A percentile compares a stretch with the other conserved stretches of the same genome.
These are phyloP conservation scores for Mantis religiosa DNA, from an alignment of 2,888 invertebrate species.

Conservation along the genomic window DNA sequence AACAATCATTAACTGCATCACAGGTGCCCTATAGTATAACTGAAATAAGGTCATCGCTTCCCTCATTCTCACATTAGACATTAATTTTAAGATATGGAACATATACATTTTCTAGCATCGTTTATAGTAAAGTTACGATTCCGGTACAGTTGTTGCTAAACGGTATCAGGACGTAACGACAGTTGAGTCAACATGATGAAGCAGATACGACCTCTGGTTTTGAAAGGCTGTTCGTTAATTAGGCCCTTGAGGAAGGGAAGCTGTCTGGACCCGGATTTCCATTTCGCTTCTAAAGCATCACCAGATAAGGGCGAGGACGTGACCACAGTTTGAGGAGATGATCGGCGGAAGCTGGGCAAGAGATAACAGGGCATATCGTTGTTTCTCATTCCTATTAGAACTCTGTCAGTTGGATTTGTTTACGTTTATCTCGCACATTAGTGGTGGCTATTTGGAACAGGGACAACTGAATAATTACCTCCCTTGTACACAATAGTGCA, in stretches of 20 bases:
- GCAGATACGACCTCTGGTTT: not conserved
- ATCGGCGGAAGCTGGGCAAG: not conserved
- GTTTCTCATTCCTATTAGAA: no score
- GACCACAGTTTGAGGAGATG: not conserved
- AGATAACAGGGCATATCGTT: no score
- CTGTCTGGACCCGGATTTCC: not conserved
- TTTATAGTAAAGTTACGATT: no score
- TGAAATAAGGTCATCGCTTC: no score
- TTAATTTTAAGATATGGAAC: no score
- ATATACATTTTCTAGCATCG: no score
- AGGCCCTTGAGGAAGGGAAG: conserved; percentile 39
- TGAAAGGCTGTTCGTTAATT: conserved; percentile 37
- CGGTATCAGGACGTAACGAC: not conserved
- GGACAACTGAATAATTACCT: no score
- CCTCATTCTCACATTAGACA: no score
- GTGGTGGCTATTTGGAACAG: not conserved
- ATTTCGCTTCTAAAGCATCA: not conserved
- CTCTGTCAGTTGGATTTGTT: not conserved
- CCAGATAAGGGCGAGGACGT: not conserved
- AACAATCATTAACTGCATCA: no score
- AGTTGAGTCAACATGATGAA: not conserved
- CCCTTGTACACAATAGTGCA: no score
- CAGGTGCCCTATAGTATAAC: no score
- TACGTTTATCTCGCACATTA: not conserved
- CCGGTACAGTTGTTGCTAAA: no score